Evolutionary conservation across 1,140 invertebrate species (phyloP).

Genomic region (Mylabris phalerata): DNA sequence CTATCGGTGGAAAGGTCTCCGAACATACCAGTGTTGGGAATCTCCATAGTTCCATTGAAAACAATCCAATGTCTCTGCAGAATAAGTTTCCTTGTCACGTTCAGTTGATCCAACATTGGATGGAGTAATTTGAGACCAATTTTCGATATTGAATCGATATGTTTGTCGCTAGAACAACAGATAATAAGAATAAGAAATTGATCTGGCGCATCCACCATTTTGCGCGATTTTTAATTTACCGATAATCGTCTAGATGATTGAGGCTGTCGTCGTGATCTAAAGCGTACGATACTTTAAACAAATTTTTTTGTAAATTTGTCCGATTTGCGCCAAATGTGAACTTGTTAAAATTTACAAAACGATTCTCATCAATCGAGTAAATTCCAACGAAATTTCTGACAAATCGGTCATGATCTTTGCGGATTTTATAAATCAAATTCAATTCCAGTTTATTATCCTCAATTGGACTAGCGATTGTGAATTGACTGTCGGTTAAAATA

Average conservation of each 20-base stretch:
- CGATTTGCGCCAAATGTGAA: not conserved
- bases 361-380: not conserved
- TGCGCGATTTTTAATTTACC: not conserved
- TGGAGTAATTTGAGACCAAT: no score
- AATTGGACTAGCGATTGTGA: not conserved
- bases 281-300: conserved; percentile 1
- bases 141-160: no score
- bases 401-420: not conserved
- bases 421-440: not conserved
- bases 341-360: conserved; percentile 1
- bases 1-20: no score
- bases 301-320: not conserved
- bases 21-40: no score
- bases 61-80: no score
- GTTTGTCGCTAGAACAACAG: no score
- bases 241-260: not conserved
- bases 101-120: no score
- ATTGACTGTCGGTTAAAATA: not conserved
- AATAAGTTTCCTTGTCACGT: no score
- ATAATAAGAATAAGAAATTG: no score
- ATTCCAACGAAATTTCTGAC: not conserved
- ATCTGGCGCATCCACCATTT: no score
- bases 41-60: no score
- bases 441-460: not conserved
- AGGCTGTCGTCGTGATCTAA: not conserved